Conservation (phyloP, 2,888 invertebrate genomes). For the Empis stercorea region DNA sequence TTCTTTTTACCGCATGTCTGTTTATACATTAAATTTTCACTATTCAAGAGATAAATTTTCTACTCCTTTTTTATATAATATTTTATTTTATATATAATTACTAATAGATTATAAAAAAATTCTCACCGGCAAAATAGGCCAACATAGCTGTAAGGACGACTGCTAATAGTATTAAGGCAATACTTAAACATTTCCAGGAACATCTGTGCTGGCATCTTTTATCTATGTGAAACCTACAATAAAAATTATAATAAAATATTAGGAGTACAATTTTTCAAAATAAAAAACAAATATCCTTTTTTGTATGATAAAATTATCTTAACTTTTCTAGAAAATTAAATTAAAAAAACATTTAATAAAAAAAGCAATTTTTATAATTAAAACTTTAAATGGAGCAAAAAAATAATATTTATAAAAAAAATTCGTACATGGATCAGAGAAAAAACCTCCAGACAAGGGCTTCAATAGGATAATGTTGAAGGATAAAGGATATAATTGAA, state of each 20-base stretch:
- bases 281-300: neutral
- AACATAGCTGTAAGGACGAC: constrained; percentile 86
- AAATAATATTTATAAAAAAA: neutral
- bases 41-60: no score
- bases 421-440: neutral
- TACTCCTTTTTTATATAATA: no score
- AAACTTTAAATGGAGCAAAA: neutral
- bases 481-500: no score
- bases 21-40: no score
- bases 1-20: no score
- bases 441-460: no score
- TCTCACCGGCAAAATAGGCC: constrained; percentile 91
- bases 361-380: neutral
- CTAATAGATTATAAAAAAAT: neutral
- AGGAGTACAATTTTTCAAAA: neutral
- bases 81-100: no score
- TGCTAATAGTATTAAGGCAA: constrained; percentile 80
- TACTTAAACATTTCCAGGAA: constrained; percentile 94
- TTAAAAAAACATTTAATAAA: neutral
- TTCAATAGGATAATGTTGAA: no score
- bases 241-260: constrained; percentile 9
- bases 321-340: neutral
- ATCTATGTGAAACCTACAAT: constrained; percentile 69
- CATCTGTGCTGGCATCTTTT: constrained; percentile 87
- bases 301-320: neutral